Evolutionary conservation across 2,888 invertebrate genomes (phyloP), one percentile per base, ranked within the genome.

Genomic region (Pristionchus arcanus): DNA sequence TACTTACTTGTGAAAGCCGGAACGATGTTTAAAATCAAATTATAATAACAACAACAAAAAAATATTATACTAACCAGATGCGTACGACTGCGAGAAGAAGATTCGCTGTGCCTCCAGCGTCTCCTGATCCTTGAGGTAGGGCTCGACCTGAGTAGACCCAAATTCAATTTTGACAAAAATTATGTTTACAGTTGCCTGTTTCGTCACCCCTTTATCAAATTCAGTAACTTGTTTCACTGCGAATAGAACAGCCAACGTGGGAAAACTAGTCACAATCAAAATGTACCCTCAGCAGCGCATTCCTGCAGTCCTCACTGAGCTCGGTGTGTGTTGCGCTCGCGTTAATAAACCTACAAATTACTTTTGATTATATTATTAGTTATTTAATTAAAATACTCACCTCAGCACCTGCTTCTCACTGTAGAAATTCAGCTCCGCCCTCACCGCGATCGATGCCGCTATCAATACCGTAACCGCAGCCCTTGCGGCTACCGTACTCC

Each of bases 41-140:
- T 59, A 59, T 21, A 59, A 59, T 3, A n/a, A n/a, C 15, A 59
- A 59, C 2, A 59, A 59, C 21, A 21, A 59, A 25, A 68, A 31
- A n/a, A n/a, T n/a, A n/a, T n/a, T n/a, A n/a, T 7, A 55, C 55
- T 71, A 74, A 92, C 92, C 94, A 34, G 93, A 93, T 21, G 92
- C 93, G 86, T 92, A 94, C 3, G 94, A 93, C 90, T 94, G 92
- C 53, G 91, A 94, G 90, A 92, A 94, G 90, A 93, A 95, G 2
- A 91, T 90, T 34, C 95, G 92, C 86, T 94, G 94, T 21, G 92
- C 94, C 28, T 92, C 92, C 0, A 94, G 91, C 34, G 94, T 94
- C 83, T 91, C 92, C 42, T 92, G 90, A 88, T 94, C 94, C 71
- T 92, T 93, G 53, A 95, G 90, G 87, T 94, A 94, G 55, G 91